These are phyloP conservation scores for Siniperca knerii DNA, from an alignment of 2,113 vertebrate genomes.

Conservation along the genomic window DNA sequence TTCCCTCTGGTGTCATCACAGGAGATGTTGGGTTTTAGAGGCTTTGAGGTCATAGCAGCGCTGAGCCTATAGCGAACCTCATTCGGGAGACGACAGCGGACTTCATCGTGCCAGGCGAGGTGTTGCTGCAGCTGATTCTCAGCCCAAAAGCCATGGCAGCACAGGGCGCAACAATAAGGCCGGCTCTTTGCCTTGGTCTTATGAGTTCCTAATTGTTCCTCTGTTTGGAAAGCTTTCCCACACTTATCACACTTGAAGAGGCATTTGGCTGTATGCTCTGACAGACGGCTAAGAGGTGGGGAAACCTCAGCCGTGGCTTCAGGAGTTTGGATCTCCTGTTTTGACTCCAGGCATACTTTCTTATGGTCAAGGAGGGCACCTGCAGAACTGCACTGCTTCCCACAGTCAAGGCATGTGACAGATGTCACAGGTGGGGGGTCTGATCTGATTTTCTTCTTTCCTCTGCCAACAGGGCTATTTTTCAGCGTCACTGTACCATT, in stretches of 20 bases:
- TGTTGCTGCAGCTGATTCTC: slow-evolving; percentile 85
- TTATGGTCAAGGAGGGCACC: slow-evolving; percentile 59
- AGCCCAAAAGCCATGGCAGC: slow-evolving; percentile 84
- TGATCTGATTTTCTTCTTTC: slow-evolving; percentile 3
- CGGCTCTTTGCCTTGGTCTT: slow-evolving; percentile 76
- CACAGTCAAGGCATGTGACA: slow-evolving; percentile 52
- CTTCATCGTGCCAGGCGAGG: slow-evolving; percentile 85
- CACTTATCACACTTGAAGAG: slow-evolving; percentile 85
- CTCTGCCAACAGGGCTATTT: not conserved
- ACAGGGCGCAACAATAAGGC: slow-evolving; percentile 83
- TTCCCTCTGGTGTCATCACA: slow-evolving; percentile 25
- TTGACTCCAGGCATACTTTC: slow-evolving; percentile 40
- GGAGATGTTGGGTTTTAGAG: slow-evolving; percentile 35
- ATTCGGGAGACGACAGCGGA: slow-evolving; percentile 82
- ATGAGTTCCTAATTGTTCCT: slow-evolving; percentile 76
- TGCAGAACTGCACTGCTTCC: slow-evolving; percentile 58
- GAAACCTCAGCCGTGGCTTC: slow-evolving; percentile 48
- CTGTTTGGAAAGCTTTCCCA: slow-evolving; percentile 84
- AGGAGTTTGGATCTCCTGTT: slow-evolving; percentile 40
- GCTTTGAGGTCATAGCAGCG: slow-evolving; percentile 60
- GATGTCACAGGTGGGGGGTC: slow-evolving; percentile 30
- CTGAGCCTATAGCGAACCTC: slow-evolving; percentile 82
- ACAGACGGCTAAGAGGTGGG: slow-evolving; percentile 7
- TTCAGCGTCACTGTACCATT: not conserved
- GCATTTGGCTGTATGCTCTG: slow-evolving; percentile 68